phyloP scores from a whole-genome alignment of 1,140 invertebrate species.

The Brachionus koreanus region DNA sequence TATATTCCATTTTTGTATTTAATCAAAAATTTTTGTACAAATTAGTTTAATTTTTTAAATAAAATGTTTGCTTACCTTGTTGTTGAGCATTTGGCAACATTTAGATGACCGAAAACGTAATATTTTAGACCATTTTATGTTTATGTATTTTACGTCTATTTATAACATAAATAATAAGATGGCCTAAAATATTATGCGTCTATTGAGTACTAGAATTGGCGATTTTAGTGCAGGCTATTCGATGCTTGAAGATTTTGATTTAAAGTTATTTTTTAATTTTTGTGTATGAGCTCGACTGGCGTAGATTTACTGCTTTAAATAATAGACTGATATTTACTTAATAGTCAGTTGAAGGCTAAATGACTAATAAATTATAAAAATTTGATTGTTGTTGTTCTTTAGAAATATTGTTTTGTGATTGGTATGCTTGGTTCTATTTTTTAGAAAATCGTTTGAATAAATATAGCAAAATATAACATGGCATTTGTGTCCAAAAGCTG shows the following conservation, averaged over 20 bases:
- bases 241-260: background rate
- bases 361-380: constrained; percentile 40
- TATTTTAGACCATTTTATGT: constrained; percentile 45
- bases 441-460: constrained; percentile 30
- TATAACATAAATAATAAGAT: constrained; percentile 45
- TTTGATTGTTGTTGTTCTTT: constrained; percentile 9
- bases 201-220: background rate
- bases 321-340: constrained; percentile 43
- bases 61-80: background rate
- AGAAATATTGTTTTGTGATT: constrained; percentile 42
- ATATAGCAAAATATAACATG: constrained; percentile 12
- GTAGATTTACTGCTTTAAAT: constrained; percentile 39
- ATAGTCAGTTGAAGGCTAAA: constrained; percentile 43
- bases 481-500: constrained; percentile 31
- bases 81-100: background rate
- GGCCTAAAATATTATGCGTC: constrained; percentile 35
- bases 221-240: background rate
- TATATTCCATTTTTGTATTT: background rate
- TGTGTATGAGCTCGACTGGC: background rate
- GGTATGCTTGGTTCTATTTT: background rate
- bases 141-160: constrained; percentile 17
- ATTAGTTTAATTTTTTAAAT: background rate
- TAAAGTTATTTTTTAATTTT: background rate
- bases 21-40: background rate
- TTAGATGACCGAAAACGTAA: constrained; percentile 8